Percentiles rank a stretch among this genome's conserved stretches.
Evolutionary conservation across 2,113 vertebrate species (phyloP).

Genomic region (Alexandromys fortis): DNA sequence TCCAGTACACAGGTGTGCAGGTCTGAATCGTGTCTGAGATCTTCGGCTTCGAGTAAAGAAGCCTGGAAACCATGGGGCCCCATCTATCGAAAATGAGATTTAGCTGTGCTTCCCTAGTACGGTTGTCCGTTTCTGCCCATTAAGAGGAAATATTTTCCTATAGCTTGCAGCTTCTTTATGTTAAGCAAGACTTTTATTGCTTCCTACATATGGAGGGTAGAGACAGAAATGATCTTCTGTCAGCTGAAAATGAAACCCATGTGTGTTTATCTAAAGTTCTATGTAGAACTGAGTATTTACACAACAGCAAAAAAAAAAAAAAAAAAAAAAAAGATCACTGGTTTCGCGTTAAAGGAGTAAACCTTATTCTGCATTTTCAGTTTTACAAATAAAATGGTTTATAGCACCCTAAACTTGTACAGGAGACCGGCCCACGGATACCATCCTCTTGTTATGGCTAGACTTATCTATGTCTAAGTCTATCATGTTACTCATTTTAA

Average conservation of each 20-base stretch:
- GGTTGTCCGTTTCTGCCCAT: not conserved
- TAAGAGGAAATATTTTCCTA: not conserved
- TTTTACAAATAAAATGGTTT: conserved; percentile 2
- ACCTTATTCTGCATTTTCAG: not conserved
- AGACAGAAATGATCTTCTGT: not conserved
- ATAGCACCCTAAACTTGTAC: not conserved
- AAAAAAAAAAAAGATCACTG: not conserved
- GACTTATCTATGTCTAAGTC: not conserved
- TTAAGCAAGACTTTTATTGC: conserved; percentile 20
- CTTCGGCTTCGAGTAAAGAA: not conserved
- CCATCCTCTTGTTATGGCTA: not conserved
- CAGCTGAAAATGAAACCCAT: conserved; percentile 1
- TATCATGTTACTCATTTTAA: not conserved
- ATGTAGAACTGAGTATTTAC: not conserved
- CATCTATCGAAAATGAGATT: not conserved
- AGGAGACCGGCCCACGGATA: not conserved
- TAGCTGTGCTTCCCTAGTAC: not conserved
- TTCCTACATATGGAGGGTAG: not conserved
- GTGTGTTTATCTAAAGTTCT: conserved; percentile 16
- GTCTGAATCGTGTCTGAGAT: not conserved
- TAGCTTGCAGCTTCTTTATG: not conserved
- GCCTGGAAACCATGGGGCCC: not conserved
- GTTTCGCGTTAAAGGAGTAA: not conserved
- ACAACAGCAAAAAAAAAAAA: not conserved
- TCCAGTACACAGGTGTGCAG: not conserved